Evolutionary conservation across 2,888 invertebrate species (phyloP), one percentile per base, ranked within the genome.

Genomic region (Calameuta idolon): DNA sequence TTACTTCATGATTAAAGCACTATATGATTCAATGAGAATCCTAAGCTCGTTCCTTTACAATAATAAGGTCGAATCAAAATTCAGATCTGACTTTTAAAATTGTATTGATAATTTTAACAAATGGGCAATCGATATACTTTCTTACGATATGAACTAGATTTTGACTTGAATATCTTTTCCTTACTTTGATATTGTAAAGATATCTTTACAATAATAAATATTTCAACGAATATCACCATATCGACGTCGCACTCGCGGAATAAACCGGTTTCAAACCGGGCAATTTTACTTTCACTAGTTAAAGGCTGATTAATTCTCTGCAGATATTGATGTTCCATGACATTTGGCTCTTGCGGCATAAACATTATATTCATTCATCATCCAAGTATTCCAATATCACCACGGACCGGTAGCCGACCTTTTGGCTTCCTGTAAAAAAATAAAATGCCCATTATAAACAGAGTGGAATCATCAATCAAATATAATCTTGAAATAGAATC

Each of bases 341-440:
- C 2, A 23, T 23, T 55, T 55, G 55, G 55, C 55, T 55, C 55
- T 55, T 23, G 55, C 55, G 23, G 23, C 55, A 55, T 55, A 55
- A 55, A 55, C 55, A 23, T 55, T 23, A 23, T 23, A 55, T 55
- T 5, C 4, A 55, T 55, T 55, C 23, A 55, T 55, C 23, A 9
- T 23, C 23, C 55, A 23, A 55, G 34, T 73, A 23, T 73, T 80
- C 81, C 83, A 40, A 85, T 79, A 77, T 88, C 85, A 40, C 85
- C 86, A 73, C 84, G 83, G 33, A 74, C 81, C 35, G 85, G 85
- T 82, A 82, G 83, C 78, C 77, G 81, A 71, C 85, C 80, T 75
- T 80, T 73, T 75, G 78, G 79, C 74, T 83, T 76, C 69, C 86
- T 86, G 84, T 73, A 74, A 83, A 83, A 81, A 0, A 74, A 76